Conservation (phyloP, 2,113 vertebrate species). For the Cebidichthys violaceus region DNA sequence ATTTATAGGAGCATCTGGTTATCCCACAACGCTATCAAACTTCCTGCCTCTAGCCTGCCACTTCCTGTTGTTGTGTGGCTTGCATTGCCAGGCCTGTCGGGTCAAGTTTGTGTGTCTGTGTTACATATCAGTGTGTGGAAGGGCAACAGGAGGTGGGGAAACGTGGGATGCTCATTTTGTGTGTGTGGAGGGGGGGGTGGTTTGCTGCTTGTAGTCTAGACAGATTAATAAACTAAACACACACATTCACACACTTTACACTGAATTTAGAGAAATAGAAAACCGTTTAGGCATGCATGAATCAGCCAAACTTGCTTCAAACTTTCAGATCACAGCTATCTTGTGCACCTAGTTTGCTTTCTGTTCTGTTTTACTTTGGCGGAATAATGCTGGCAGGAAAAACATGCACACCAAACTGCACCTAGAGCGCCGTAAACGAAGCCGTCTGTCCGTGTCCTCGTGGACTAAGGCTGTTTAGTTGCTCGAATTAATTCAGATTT, state of each 20-base stretch:
- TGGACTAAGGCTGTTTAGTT: neutral
- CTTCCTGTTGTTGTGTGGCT: conserved; percentile 76
- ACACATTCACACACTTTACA: neutral
- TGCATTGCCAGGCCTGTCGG: conserved; percentile 4
- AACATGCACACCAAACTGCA: neutral
- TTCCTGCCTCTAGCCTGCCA: conserved; percentile 70
- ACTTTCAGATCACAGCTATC: neutral
- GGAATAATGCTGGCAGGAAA: neutral
- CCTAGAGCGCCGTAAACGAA: neutral
- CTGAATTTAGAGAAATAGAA: neutral
- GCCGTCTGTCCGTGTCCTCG: neutral
- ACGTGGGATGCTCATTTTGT: conserved; percentile 20
- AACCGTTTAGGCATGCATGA: neutral
- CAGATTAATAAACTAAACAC: neutral
- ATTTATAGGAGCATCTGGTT: conserved; percentile 73
- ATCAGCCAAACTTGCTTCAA: neutral
- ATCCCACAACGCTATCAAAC: conserved; percentile 43
- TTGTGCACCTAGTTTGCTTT: no score
- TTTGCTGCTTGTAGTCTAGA: conserved; percentile 27
- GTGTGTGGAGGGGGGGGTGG: neutral
- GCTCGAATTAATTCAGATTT: neutral
- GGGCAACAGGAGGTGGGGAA: conserved; percentile 36
- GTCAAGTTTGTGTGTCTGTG: conserved; percentile 40
- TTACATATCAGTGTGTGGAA: conserved; percentile 13
- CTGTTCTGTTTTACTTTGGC: neutral